phyloP scores from a whole-genome alignment of 2,888 invertebrate genomes.

The Ariolimax columbianus region DNA sequence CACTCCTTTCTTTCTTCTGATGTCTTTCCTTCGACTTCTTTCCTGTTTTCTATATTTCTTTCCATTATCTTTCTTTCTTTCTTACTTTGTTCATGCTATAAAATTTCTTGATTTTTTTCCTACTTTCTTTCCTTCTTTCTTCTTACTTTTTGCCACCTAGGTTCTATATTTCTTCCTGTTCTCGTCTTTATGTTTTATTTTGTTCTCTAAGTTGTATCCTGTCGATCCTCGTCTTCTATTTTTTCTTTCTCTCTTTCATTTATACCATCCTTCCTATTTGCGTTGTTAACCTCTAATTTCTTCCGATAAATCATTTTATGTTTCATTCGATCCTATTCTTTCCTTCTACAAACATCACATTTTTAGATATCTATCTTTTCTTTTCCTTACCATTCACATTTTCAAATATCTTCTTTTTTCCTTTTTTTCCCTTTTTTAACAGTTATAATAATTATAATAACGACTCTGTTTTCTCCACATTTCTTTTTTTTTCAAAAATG shows the following conservation, averaged over 20 bases:
- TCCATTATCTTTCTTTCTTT: too few relatives aligned
- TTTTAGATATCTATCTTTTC: too few relatives aligned
- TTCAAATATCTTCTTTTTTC: background rate
- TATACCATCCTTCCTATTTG: background rate
- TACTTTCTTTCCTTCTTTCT: too few relatives aligned
- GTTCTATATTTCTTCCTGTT: background rate
- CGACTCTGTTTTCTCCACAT: too few relatives aligned
- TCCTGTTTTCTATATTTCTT: background rate
- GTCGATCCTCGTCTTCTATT: background rate
- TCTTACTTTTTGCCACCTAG: background rate
- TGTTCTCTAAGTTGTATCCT: too few relatives aligned
- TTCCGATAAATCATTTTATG: background rate
- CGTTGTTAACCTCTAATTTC: background rate
- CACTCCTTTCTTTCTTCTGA: background rate
- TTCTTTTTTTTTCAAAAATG: too few relatives aligned
- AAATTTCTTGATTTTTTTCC: too few relatives aligned
- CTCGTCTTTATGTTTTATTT: background rate
- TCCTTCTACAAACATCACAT: too few relatives aligned
- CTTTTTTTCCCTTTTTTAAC: background rate
- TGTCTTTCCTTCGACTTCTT: background rate
- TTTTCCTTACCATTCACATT: background rate
- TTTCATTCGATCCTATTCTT: background rate
- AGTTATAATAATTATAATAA: background rate
- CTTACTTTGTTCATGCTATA: too few relatives aligned
- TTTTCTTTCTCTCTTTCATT: background rate